Evolutionary conservation across 2,113 vertebrate species (phyloP), one percentile per base, ranked within the genome.

Genomic region (Sterrhoptilus dennistouni): DNA sequence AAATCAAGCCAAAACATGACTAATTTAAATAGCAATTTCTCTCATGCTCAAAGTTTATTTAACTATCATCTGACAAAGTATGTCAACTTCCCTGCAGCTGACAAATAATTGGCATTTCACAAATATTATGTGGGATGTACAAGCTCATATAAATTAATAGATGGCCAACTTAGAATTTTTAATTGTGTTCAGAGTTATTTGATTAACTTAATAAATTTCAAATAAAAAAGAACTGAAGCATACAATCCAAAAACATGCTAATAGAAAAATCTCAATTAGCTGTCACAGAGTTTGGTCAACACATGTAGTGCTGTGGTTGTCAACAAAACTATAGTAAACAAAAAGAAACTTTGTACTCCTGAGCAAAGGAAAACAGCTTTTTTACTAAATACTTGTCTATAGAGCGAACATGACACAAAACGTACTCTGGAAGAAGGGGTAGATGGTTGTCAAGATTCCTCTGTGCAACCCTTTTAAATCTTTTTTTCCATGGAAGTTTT

Each of bases 141-240:
- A 89, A 87, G 15, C 31, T 71, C 65, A 40, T 91, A 78, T 24
- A n/a, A 87, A 82, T 90, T 86, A 35, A 33, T 77, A 71, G 20
- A n/a, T 65, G 84, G 44, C 23, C 60, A 72, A 82, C 53, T 56
- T 57, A 60, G 27, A 84, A 33, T 64, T 91, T 96, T 79, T 50
- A 77, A 86, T 89, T 76, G 17, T 68, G 27, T 78, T 87, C 29
- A 89, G 57, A 71, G 80, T 82, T 61, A 79, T 60, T 79, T 75
- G 78, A 87, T 95, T 78, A 76, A 50, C 40, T 71, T 87, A 1
- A 3, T 87, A 61, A 83, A 53, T 71, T 64, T 72, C 44, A 65
- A 75, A 49, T 36, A 31, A 31, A 75, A 74, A 92, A 90, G 59
- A 92, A 78, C 16, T 14, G 42, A 87, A 89, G 40, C 33, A 22